These are phyloP conservation scores for Vireo altiloquus DNA, from an alignment of 2,113 vertebrate species.

Conservation along the genomic window DNA sequence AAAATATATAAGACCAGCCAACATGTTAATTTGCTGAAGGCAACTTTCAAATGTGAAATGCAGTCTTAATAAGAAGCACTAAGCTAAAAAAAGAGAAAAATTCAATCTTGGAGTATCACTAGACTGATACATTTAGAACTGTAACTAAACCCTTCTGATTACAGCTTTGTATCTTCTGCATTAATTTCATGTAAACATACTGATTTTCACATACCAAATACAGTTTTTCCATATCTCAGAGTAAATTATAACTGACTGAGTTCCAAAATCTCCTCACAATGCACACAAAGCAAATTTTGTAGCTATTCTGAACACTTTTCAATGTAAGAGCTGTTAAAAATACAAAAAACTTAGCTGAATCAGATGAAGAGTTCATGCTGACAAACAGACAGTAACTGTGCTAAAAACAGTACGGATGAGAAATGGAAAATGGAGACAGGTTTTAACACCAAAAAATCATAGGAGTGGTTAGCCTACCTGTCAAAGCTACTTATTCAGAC, in stretches of 20 bases:
- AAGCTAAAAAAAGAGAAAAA: neutral
- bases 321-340: slow-evolving; percentile 29
- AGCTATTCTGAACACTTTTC: neutral
- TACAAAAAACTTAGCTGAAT: neutral
- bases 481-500: slow-evolving; percentile 75
- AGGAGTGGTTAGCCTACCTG: slow-evolving; percentile 65
- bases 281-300: neutral
- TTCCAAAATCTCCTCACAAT: neutral
- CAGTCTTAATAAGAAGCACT: neutral
- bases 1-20: slow-evolving; percentile 28
- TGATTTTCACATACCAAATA: neutral
- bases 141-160: neutral
- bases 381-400: slow-evolving; percentile 7
- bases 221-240: neutral
- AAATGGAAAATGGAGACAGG: slow-evolving; percentile 49
- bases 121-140: neutral
- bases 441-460: slow-evolving; percentile 61
- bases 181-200: neutral
- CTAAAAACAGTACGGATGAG: slow-evolving; percentile 16
- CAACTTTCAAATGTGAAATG: slow-evolving; percentile 19
- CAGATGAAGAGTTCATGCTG: neutral
- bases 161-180: neutral
- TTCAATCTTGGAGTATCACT: neutral
- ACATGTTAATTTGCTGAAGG: slow-evolving; percentile 18
- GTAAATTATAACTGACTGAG: neutral